Evolutionary conservation across 2,888 invertebrate species (phyloP), one percentile per base, ranked within the genome.

Genomic region (Neocrepidodera transversa): DNA sequence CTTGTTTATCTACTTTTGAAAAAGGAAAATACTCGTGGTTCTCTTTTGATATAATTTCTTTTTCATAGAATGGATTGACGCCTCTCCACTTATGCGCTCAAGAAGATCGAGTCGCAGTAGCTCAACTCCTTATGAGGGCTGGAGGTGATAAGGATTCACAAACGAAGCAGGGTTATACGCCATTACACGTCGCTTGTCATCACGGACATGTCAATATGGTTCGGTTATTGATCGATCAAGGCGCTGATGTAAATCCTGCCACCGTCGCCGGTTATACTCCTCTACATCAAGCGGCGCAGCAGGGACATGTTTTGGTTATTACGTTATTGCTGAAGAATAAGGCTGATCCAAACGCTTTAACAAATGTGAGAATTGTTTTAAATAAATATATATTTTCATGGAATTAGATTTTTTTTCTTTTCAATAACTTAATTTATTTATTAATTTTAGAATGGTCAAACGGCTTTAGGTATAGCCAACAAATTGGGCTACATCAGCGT

Each of bases 401-500:
- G n/a, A n/a, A n/a, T n/a, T n/a, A n/a, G n/a, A n/a, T n/a, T n/a
- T n/a, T n/a, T n/a, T n/a, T n/a, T n/a, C n/a, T n/a, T n/a, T n/a
- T n/a, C n/a, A n/a, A n/a, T n/a, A n/a, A n/a, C n/a, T n/a, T n/a
- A n/a, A n/a, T n/a, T n/a, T n/a, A n/a, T n/a, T n/a, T n/a, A n/a
- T n/a, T n/a, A n/a, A n/a, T 78, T 78, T 50, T 79, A 98, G 97
- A 93, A 90, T 79, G 98, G 98, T 1, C 94, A 97, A 82, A 98
- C 98, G 3, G 94, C 99, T 2, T 86, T 99, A 65, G 93, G 94
- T 51, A 97, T 99, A 72, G 98, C 98, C 17, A 93, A 96, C 79
- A 91, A 93, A 60, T 86, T 99, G 56, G 98, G 98, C 58, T 99
- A 99, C 84, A 95, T 99, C 72, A 96, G 95, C 57, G 97, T 99